Evolutionary conservation across 2,888 invertebrate species (phyloP), one percentile per base, ranked within the genome.

Genomic region (Dasysyrphus tricinctus): DNA sequence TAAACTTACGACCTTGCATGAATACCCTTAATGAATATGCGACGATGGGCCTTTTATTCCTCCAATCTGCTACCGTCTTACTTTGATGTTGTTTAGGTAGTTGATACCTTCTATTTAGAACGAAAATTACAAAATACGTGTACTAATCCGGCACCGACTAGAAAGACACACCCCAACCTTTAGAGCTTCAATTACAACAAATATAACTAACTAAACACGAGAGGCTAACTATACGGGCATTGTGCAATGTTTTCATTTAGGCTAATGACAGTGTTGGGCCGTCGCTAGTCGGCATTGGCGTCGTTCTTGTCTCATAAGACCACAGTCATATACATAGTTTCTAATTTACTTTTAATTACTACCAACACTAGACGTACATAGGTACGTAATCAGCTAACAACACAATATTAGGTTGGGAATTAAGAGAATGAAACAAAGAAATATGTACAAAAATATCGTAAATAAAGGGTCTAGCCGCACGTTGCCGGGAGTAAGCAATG

Each of bases 321-420:
- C 39, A 29, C 42, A 42, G 24, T 61, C 24, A 24, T 24, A 24
- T 24, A n/a, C n/a, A 51, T 51, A 51, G 61, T 19, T 61, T 14
- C 14, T 61, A 61, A 61, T 61, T 61, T 61, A 42, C 61, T 61
- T 61, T 39, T 61, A 61, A 61, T 61, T 61, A 61, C 42, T 24
- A 7, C 24, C n/a, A 61, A 42, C 29, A 61, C 42, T 42, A 61
- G 12, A 24, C 6, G 12, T n/a, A n/a, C n/a, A n/a, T n/a, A n/a
- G n/a, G n/a, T n/a, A n/a, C n/a, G n/a, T 12, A 24, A 24, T 24
- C 24, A 51, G 12, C 12, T 51, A 51, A 51, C 24, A 14, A 7
- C 12, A 51, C 6, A 29, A 51, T 44, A 51, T 51, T 14, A 29
- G 12, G 29, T 29, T 51, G 12, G 24, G 12, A 51, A 51, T 29